phyloP scores from a whole-genome alignment of 2,113 vertebrate species.

The Tympanuchus pallidicinctus region DNA sequence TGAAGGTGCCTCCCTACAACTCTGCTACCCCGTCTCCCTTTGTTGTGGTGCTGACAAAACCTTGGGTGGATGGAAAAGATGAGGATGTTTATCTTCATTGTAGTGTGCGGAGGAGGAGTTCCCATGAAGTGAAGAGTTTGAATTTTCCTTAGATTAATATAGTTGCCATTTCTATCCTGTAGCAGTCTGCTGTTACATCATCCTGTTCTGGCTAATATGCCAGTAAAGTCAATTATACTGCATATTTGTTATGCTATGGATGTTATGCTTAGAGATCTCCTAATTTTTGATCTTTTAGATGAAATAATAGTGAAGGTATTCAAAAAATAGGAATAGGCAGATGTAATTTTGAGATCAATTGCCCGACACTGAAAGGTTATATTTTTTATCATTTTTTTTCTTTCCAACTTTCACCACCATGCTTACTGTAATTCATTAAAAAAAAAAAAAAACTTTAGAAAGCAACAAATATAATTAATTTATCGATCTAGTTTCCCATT shows the following conservation, averaged over 20 bases:
- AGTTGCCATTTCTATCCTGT: neutral
- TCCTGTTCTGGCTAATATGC: neutral
- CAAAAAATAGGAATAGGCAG: neutral
- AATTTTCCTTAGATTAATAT: neutral
- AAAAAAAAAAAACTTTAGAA: conserved; percentile 57
- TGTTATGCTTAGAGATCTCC: neutral
- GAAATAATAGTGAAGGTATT: neutral
- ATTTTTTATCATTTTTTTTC: conserved; percentile 1
- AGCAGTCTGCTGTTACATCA: neutral
- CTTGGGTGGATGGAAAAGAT: neutral
- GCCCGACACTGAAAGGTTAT: conserved; percentile 9
- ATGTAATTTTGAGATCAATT: conserved; percentile 11
- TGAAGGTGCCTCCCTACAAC: neutral
- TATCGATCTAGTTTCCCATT: conserved; percentile 78
- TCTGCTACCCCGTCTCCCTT: neutral
- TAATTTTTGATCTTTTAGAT: neutral
- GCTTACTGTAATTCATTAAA: conserved; percentile 70
- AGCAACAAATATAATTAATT: conserved; percentile 74
- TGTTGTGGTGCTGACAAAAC: neutral
- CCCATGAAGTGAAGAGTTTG: neutral
- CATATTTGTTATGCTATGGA: neutral
- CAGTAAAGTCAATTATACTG: neutral
- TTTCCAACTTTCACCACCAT: conserved; percentile 43
- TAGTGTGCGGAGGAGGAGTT: neutral
- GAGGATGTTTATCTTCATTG: neutral